Percentiles rank a stretch among this genome's conserved stretches.
Conservation (phyloP, 1,140 invertebrate genomes). For the Cydia fagiglandana region DNA sequence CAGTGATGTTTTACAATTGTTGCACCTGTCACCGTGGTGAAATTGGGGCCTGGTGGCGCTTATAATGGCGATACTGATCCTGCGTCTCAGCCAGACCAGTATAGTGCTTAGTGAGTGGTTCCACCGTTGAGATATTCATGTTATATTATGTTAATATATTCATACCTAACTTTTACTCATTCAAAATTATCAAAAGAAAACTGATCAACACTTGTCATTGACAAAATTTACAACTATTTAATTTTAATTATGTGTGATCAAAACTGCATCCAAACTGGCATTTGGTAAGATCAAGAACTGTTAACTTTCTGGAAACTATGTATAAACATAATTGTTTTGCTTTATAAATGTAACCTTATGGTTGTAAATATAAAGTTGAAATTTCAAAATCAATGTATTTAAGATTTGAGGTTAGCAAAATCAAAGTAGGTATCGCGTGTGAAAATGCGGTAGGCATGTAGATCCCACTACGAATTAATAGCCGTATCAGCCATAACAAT, state of each 20-base stretch:
- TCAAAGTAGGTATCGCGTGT: not conserved
- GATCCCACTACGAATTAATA: no score
- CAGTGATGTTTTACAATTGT: no score
- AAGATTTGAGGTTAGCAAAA: not conserved
- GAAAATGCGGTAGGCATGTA: not conserved
- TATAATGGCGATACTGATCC: no score
- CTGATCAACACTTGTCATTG: not conserved
- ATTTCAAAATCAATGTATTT: not conserved
- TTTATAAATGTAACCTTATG: not conserved
- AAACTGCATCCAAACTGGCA: not conserved
- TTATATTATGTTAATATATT: no score
- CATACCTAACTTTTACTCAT: no score
- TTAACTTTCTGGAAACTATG: not conserved
- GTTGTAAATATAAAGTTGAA: not conserved
- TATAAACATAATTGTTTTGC: not conserved
- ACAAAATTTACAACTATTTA: constrained; percentile 14
- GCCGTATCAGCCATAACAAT: no score
- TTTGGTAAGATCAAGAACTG: not conserved
- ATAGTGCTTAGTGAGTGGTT: no score
- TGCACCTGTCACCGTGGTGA: no score
- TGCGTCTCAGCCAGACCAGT: no score
- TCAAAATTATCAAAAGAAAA: not conserved
- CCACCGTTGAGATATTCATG: no score
- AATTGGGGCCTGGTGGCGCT: no score
- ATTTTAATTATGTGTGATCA: constrained; percentile 24